Evolutionary conservation across 2,113 vertebrate species (phyloP).

Genomic region (Puffinus mauretanicus): DNA sequence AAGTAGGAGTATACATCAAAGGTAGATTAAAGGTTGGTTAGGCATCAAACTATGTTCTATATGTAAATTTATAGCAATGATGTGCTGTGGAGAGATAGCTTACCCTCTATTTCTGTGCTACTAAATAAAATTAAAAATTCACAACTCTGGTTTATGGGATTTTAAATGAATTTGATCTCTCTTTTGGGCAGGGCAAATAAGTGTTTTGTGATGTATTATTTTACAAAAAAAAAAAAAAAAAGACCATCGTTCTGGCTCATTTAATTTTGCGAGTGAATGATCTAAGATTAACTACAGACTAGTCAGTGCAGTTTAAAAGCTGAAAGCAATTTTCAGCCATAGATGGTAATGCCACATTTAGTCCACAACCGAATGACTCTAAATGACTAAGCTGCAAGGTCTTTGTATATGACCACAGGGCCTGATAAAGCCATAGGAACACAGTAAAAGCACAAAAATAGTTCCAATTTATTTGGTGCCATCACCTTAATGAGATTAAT

Average conservation of each 20-base stretch:
- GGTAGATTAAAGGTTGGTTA: conserved; percentile 89
- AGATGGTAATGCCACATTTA: conserved; percentile 87
- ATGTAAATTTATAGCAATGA: conserved; percentile 91
- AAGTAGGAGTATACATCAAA: conserved; percentile 84
- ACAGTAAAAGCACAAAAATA: conserved; percentile 86
- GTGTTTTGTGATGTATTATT: conserved; percentile 86
- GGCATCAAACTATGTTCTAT: conserved; percentile 88
- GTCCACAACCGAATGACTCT: conserved; percentile 86
- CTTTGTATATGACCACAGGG: conserved; percentile 86
- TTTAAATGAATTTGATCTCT: conserved; percentile 87
- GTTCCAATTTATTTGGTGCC: conserved; percentile 87
- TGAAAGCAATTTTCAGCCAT: conserved; percentile 88
- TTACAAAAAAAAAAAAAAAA: conserved; percentile 65
- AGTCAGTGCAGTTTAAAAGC: conserved; percentile 88
- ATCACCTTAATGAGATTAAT: conserved; percentile 89
- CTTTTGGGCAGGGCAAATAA: conserved; percentile 93
- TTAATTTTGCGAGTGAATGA: conserved; percentile 88
- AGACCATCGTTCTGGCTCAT: conserved; percentile 83
- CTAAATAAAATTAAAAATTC: conserved; percentile 99
- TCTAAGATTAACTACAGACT: conserved; percentile 90
- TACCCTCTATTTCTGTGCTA: conserved; percentile 86
- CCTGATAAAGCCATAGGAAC: conserved; percentile 86
- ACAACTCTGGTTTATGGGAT: conserved; percentile 87
- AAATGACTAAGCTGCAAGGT: conserved; percentile 84
- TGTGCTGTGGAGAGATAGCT: conserved; percentile 84